Percentiles rank a stretch among this genome's conserved stretches.
Evolutionary conservation across 2,113 vertebrate species (phyloP).

Genomic region (Ciconia boyciana): DNA sequence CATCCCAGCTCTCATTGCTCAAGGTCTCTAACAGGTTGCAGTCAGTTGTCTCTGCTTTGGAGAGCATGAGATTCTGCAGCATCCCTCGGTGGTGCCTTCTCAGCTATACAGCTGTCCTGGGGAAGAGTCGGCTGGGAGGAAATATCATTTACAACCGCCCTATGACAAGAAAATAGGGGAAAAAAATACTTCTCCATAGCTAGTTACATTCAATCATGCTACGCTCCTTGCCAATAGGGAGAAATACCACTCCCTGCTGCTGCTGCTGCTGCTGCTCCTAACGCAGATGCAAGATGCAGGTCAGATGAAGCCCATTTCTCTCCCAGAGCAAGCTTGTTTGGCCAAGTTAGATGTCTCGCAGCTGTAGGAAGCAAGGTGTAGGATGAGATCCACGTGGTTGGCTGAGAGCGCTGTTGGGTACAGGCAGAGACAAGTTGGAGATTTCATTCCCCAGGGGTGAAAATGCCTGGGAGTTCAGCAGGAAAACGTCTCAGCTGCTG

Average conservation of each 20-base stretch:
- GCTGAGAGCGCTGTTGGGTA: not conserved
- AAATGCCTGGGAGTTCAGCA: not conserved
- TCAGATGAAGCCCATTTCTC: not conserved
- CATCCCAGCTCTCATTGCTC: not conserved
- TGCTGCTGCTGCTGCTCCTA: not conserved
- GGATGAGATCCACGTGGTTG: accelerated
- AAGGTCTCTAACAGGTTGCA: not conserved
- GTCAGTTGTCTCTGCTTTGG: accelerated
- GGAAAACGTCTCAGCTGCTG: not conserved
- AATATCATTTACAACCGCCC: no score
- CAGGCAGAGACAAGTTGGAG: not conserved
- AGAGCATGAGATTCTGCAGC: no score
- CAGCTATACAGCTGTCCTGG: not conserved
- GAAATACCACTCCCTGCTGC: not conserved
- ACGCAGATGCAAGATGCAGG: not conserved
- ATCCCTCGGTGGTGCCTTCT: not conserved
- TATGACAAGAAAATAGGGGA: not conserved
- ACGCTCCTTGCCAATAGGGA: not conserved
- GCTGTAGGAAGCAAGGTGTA: not conserved
- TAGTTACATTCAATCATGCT: no score
- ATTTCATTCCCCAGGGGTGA: not conserved
- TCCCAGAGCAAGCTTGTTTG: not conserved
- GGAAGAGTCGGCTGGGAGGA: not conserved
- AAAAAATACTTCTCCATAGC: not conserved
- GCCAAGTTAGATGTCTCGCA: not conserved